Evolutionary conservation across 1,140 invertebrate genomes (phyloP), one percentile per base, ranked within the genome.

Genomic region (Oncopodura yosiiana): DNA sequence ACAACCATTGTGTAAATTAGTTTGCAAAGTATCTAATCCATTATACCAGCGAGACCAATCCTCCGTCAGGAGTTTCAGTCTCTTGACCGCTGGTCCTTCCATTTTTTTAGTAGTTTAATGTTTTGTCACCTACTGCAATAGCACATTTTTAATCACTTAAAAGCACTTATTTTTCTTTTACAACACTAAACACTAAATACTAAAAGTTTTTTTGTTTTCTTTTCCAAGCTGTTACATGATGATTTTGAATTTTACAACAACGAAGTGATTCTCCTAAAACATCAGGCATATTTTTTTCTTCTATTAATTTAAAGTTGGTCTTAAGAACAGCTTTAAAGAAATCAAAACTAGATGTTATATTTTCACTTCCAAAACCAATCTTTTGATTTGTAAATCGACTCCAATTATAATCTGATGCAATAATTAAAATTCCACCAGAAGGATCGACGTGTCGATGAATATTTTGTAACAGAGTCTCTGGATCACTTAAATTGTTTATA

Each of bases 321-420:
- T 23, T 23, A 4, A 64, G 45, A 4, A 56, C 5, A n/a, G 19
- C 26, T 27, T 58, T 51, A 23, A 64, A 36, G 19, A 54, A 55
- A 1, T 61, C 55, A 43, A 58, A 58, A 14, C 46, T 58, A 19
- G 50, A 55, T 19, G 1, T 41, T 12, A 60, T 21, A 9, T 14
- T 38, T 11, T 18, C 12, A 23, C 38, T 30, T 2, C 38, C 37
- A 55, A 63, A 60, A 1, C 57, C 60, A 9, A 8, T 24, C 9
- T 32, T 16, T 55, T 61, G 41, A 49, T 58, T 58, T 0, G 52
- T 52, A 19, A 27, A 36, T 27, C 56, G 41, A 9, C 14, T 38
- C 62, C 62, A 64, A 32, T 58, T 56, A 26, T 64, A 64, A 39
- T 64, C 62, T 27, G 62, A 51, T 14, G 42, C 55, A 34, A 64